phyloP scores from a whole-genome alignment of 2,113 vertebrate genomes.

The Trinectes maculatus region DNA sequence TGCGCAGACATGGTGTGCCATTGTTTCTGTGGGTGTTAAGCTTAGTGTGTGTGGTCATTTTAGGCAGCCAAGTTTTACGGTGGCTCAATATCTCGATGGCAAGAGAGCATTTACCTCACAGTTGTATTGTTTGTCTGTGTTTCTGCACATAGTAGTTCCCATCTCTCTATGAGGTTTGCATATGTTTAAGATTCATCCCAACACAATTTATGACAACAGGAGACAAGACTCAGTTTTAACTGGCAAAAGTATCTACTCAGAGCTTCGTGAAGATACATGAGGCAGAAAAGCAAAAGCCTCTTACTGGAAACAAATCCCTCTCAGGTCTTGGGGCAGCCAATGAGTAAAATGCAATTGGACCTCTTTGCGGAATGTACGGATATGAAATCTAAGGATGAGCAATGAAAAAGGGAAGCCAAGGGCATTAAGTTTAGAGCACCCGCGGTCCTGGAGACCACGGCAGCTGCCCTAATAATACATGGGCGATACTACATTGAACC shows the following conservation, averaged over 20 bases:
- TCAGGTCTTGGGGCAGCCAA: constrained; percentile 53
- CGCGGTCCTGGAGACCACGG: constrained; percentile 52
- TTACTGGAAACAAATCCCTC: constrained; percentile 43
- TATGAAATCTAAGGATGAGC: constrained; percentile 61
- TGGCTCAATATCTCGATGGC: constrained; percentile 61
- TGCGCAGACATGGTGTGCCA: neutral
- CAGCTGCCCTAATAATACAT: constrained; percentile 58
- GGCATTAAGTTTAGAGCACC: constrained; percentile 59
- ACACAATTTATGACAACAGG: neutral
- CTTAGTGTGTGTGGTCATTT: constrained; percentile 23
- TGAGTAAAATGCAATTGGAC: constrained; percentile 41
- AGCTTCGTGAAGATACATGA: constrained; percentile 19
- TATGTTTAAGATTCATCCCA: neutral
- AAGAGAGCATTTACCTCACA: constrained; percentile 34
- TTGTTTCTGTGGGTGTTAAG: neutral
- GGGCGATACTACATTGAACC: constrained; percentile 55
- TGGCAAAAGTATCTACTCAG: no score
- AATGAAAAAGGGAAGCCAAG: constrained; percentile 48
- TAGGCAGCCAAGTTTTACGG: constrained; percentile 48
- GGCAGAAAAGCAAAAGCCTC: constrained; percentile 46
- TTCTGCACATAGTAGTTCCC: neutral
- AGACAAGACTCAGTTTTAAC: no score
- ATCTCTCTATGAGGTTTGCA: constrained; percentile 1
- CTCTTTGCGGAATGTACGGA: constrained; percentile 40
- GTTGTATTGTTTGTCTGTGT: constrained; percentile 6